Conservation (phyloP, 2,113 vertebrate species). For the Ceratotherium simum region DNA sequence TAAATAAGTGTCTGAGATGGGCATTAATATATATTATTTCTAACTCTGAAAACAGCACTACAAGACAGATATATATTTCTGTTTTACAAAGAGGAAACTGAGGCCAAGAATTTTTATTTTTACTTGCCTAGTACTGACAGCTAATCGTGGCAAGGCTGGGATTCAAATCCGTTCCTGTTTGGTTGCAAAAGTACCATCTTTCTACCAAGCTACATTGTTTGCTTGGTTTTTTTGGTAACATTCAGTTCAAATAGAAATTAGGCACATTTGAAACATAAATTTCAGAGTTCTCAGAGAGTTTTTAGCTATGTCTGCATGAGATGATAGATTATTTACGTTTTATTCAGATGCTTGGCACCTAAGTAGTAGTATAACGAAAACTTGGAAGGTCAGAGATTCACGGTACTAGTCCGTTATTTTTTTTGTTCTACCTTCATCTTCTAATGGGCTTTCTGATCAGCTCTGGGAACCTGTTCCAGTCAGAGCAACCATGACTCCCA, state of each 20-base stretch:
- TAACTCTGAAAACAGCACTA: constrained; percentile 15
- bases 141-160: neutral
- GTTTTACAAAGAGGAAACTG: constrained; percentile 27
- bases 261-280: constrained; percentile 24
- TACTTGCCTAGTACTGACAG: neutral
- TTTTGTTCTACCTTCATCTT: neutral
- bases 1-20: neutral
- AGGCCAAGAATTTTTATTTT: neutral
- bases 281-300: constrained; percentile 24
- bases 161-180: constrained; percentile 8
- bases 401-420: neutral
- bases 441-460: neutral
- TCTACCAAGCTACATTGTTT: neutral
- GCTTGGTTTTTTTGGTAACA: neutral
- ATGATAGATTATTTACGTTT: neutral
- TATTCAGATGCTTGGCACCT: neutral
- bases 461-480: neutral
- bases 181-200: constrained; percentile 21
- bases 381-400: neutral
- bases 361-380: constrained; percentile 9
- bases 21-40: constrained; percentile 29
- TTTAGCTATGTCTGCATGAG: neutral
- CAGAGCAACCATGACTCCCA: neutral
- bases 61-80: neutral
- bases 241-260: constrained; percentile 42